phyloP scores from a whole-genome alignment of 2,113 vertebrate species.

The Phaethornis superciliosus region DNA sequence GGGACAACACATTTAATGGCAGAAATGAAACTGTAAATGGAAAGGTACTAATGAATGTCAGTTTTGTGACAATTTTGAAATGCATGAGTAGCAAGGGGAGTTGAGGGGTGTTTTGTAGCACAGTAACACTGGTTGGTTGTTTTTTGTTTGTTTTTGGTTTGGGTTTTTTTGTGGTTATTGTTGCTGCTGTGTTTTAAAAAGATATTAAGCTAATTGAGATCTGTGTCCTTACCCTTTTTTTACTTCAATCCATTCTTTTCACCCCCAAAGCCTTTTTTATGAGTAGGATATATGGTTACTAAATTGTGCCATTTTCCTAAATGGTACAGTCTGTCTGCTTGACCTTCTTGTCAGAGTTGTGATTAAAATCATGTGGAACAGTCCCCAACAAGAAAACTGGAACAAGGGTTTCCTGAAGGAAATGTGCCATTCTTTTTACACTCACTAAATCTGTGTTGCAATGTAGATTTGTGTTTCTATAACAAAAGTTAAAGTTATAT shows the following conservation, averaged over 20 bases:
- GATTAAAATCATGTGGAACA: not conserved
- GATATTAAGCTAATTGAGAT: not conserved
- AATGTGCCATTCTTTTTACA: not conserved
- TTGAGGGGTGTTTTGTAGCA: not conserved
- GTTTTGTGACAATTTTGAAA: not conserved
- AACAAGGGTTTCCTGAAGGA: not conserved
- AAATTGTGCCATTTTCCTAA: not conserved
- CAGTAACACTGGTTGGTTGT: not conserved
- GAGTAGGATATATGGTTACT: not conserved
- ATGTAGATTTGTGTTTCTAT: not conserved
- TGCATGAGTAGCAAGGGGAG: not conserved
- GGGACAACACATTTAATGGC: not conserved
- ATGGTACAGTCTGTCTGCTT: not conserved
- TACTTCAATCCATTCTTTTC: not conserved
- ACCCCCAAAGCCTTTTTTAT: not conserved
- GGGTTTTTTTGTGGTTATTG: too few relatives aligned
- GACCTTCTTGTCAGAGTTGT: not conserved
- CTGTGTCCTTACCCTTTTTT: fast-evolving
- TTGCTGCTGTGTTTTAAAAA: not conserved
- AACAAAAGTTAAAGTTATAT: not conserved
- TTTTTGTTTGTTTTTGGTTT: not conserved
- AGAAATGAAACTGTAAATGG: not conserved
- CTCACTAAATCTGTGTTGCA: not conserved
- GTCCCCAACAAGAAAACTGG: not conserved
- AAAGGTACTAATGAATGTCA: not conserved